Base-by-base conservation (phyloP, 2,888 invertebrate genomes). In the Crossocerus cetratus region DNA sequence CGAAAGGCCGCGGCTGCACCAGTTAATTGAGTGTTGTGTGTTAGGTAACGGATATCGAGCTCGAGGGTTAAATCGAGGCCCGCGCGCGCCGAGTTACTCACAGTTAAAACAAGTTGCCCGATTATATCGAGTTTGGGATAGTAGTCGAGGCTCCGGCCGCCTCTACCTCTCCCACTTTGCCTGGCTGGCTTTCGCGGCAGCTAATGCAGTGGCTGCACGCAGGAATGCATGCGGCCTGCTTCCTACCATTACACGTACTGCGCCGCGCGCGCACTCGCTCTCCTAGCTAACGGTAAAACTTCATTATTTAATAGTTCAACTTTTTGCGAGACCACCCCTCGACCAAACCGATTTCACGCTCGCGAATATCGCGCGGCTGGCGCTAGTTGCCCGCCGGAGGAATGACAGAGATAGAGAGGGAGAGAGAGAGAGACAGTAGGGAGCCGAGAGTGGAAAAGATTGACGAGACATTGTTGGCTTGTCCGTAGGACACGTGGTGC, bases 271-370 rank as follows among this genome's bases (percentile, higher is more conserved):
- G 49, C 3, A 0, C 16, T 3, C 49, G n/a, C 49, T 49, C 32
- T 32, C 32, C n/a, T n/a, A 2, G 63, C 61, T 69, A 74, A 65
- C 69, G 65, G 49, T n/a, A 23, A 74, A 81, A 77, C 54, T 81
- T 81, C 66, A 55, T 66, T 72, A 72, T 80, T 80, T 77, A 72
- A 80, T 55, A 62, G 67, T 49, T 3, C 4, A 72, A 74, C 72
- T 73, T 75, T 59, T 75, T 74, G 69, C 69, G 68, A 43, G 57
- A 60, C 16, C n/a, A n/a, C n/a, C n/a, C 21, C 59, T 60, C 56
- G 65, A 60, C 68, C 57, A 72, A 72, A 64, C 65, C 56, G 59
- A 60, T 65, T 53, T 56, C 59, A 72, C 49, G 21, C 53, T 49
- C 14, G 49, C 16, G 16, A 16, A 49, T 49, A 49, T 16, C 14